These are phyloP conservation scores for Mechanitis messenoides DNA, from an alignment of 2,888 invertebrate species.

Conservation along the genomic window DNA sequence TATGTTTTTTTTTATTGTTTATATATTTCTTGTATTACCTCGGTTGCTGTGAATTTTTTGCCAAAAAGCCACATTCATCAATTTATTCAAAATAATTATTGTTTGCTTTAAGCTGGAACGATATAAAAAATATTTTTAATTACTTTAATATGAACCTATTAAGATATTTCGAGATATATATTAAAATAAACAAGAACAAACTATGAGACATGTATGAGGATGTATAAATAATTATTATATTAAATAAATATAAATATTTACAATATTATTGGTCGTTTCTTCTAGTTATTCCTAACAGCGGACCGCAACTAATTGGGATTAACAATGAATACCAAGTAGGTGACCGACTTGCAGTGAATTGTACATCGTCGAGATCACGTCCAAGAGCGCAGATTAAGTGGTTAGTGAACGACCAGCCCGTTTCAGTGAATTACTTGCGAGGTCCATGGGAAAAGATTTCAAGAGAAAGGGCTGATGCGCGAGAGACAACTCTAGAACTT, in stretches of 20 bases:
- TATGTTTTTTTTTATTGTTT: constrained; percentile 12
- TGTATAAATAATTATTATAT: not conserved
- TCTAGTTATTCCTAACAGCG: constrained; percentile 84
- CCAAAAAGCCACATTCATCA: too few species aligned
- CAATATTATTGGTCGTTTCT: constrained; percentile 7
- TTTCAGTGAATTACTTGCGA: constrained; percentile 63
- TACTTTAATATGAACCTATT: too few species aligned
- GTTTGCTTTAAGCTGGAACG: too few species aligned
- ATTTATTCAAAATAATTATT: too few species aligned
- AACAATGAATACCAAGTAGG: constrained; percentile 84
- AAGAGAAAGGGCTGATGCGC: constrained; percentile 73
- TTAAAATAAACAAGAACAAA: too few species aligned
- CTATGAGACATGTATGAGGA: too few species aligned
- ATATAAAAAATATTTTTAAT: too few species aligned
- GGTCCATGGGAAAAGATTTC: constrained; percentile 72
- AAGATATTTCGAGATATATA: too few species aligned
- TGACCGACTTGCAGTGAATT: constrained; percentile 85
- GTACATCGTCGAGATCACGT: constrained; percentile 86
- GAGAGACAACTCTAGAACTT: constrained; percentile 84
- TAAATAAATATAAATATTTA: not conserved
- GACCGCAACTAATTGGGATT: constrained; percentile 87
- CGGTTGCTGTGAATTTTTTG: too few species aligned
- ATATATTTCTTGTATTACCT: not conserved
- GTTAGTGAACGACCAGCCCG: constrained; percentile 87
- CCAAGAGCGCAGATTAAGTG: constrained; percentile 87